Base-by-base conservation (phyloP, 2,888 invertebrate species). In the Pollenia labialis region DNA sequence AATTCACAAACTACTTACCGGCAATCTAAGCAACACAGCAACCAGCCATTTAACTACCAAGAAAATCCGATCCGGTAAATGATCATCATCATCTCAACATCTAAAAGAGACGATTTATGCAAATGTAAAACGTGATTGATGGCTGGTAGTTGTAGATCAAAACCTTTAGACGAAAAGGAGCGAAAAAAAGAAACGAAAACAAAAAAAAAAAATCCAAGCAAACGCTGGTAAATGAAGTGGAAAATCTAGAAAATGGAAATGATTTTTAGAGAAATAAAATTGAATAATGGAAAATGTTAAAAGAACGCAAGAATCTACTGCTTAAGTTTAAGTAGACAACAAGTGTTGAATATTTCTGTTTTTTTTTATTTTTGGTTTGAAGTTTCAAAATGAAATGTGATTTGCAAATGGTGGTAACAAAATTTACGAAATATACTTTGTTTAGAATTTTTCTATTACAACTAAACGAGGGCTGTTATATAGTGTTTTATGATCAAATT, bases 81-180 rank as follows among this genome's bases (percentile, higher is more conserved):
- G 56, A 72, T 71, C 60, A 69, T 82, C 64, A 50, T 66, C 68
- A 74, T 74, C 79, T 68, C 74, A 76, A 75, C 71, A 85, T 85
- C 79, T 85, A 74, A 62, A 74, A 62, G 77, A 81, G 81, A 80
- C 79, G 81, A 83, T 85, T 88, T 88, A 88, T 88, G 88, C 88
- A 88, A 88, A 88, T 88, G 86, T 85, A 81, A 75, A 83, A 83
- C 88, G 88, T 88, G 88, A 88, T 88, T 88, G 88, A 88, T 88
- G 88, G 87, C 85, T 86, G 81, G 86, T 86, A 87, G 88, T 88
- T 86, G 81, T 80, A 86, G 86, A 88, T 86, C 87, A 87, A 81
- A 82, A 84, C 81, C 81, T 77, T 71, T 42, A 8, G 44, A 50
- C 12, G 32, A 11, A 42, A 46, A 56, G 14, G 11, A 66, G 64